A percentile compares a stretch with the other conserved stretches of the same genome.
Evolutionary conservation across 2,888 invertebrate species (phyloP).

Genomic region (Loripinus fragilis): DNA sequence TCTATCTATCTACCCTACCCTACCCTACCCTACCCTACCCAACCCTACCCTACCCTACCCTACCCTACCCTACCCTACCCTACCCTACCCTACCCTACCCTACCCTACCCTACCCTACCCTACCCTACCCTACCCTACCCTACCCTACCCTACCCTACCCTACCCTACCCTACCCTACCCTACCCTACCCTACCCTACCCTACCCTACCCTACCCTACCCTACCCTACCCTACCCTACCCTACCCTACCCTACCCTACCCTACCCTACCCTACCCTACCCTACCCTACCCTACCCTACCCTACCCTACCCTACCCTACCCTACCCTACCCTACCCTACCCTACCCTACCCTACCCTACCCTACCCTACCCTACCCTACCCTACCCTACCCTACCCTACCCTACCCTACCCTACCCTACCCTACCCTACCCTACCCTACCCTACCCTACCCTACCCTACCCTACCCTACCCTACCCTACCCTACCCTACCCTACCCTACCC

Average conservation of each 20-base stretch:
- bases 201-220: no score
- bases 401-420: constrained; percentile 38
- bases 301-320: constrained; percentile 17
- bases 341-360: constrained; percentile 37
- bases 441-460: constrained; percentile 30
- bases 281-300: constrained; percentile 19
- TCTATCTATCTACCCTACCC: no score
- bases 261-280: constrained; percentile 19
- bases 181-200: no score
- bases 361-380: constrained; percentile 36
- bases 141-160: no score
- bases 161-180: no score
- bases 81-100: no score
- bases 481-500: constrained; percentile 36
- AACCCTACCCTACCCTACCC: no score
- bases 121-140: no score
- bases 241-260: constrained; percentile 13
- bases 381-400: constrained; percentile 37
- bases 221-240: constrained; percentile 6
- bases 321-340: constrained; percentile 12
- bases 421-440: constrained; percentile 34
- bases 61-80: no score
- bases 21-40: no score
- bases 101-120: no score
- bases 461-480: constrained; percentile 34